Percentiles rank a stretch among this genome's conserved stretches.
These are phyloP conservation scores for Panulirus ornatus DNA, from an alignment of 1,140 invertebrate species.

Conservation along the genomic window DNA sequence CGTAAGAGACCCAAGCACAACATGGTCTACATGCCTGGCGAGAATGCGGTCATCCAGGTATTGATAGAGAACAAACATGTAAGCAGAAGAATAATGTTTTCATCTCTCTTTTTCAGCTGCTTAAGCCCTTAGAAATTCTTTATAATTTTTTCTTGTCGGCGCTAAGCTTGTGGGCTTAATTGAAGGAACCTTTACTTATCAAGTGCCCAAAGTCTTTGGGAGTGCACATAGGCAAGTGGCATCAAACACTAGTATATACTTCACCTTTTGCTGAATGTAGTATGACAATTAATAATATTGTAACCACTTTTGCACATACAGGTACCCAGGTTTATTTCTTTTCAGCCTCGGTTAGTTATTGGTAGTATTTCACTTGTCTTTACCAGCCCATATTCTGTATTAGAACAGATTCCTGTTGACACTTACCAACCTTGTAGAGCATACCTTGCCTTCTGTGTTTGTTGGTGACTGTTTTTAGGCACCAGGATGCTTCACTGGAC, in stretches of 20 bases:
- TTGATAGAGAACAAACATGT: slow-evolving; percentile 76
- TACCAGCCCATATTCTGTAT: background rate
- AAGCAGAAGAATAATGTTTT: slow-evolving; percentile 41
- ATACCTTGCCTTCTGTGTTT: background rate
- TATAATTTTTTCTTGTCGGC: background rate
- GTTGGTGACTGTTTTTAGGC: background rate
- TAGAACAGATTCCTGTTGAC: background rate
- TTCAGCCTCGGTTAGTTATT: background rate
- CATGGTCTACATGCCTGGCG: slow-evolving; percentile 91
- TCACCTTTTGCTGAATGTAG: background rate
- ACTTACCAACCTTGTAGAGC: background rate
- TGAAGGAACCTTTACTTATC: background rate
- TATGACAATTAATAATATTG: background rate
- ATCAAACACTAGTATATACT: background rate
- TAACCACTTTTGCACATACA: background rate
- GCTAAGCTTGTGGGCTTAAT: slow-evolving; percentile 18
- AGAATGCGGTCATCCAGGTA: slow-evolving; percentile 94
- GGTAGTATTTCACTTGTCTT: background rate
- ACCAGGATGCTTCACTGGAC: background rate
- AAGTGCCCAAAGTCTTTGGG: background rate
- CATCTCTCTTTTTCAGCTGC: background rate
- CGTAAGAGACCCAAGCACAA: slow-evolving; percentile 85
- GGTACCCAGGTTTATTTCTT: background rate
- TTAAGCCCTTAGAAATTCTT: background rate
- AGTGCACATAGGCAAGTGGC: slow-evolving; percentile 17